Conservation (phyloP, 2,888 invertebrate species). For the Heliothis peltigera region DNA sequence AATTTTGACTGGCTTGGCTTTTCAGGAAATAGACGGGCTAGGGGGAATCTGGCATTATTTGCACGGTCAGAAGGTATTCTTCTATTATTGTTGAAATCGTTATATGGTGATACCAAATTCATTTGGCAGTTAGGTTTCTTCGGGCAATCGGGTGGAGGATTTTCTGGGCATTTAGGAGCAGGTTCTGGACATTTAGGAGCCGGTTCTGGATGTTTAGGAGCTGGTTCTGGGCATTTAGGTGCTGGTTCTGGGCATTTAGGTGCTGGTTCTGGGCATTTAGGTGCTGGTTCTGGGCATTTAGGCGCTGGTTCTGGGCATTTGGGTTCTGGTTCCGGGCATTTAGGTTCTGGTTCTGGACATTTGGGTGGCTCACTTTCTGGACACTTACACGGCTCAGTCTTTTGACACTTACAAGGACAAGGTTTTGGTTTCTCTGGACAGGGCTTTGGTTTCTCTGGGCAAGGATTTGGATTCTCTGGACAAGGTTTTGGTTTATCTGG, state of each 20-base stretch:
- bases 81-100: background rate
- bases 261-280: background rate
- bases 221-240: background rate
- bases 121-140: background rate
- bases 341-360: background rate
- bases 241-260: background rate
- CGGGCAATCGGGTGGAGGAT: background rate
- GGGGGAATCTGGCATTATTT: background rate
- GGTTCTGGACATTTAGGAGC: background rate
- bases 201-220: background rate
- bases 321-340: background rate
- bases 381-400: background rate
- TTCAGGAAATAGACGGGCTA: background rate
- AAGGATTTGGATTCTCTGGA: too few species aligned
- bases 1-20: background rate
- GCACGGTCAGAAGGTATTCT: background rate
- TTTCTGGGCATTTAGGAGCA: background rate
- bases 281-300: background rate
- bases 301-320: background rate
- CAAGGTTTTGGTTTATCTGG: too few species aligned
- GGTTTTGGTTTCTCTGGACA: too few species aligned
- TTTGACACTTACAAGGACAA: background rate
- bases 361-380: background rate
- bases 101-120: background rate
- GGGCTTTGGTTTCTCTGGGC: too few species aligned